Conservation (phyloP, 1,140 invertebrate genomes). For the Lepidurus couesii region DNA sequence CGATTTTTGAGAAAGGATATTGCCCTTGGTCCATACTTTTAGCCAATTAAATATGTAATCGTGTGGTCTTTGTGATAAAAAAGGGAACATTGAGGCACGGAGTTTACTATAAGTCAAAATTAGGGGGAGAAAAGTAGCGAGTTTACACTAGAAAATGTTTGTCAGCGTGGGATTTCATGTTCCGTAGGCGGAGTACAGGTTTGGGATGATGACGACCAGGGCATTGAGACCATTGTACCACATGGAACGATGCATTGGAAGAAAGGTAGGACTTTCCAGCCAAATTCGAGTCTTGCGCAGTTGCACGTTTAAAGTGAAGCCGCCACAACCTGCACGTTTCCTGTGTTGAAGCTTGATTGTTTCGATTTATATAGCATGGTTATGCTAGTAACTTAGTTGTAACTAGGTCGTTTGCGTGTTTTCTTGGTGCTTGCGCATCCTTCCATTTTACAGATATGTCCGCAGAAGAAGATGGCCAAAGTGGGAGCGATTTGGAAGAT, state of each 20-base stretch:
- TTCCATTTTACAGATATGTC: background rate
- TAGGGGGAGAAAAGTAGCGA: background rate
- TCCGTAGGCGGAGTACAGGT: conserved; percentile 11
- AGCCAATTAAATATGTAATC: background rate
- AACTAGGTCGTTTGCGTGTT: conserved; percentile 14
- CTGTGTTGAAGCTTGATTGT: conserved; percentile 5
- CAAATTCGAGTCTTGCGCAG: background rate
- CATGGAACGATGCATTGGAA: conserved; percentile 10
- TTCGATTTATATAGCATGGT: background rate
- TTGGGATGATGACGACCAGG: background rate
- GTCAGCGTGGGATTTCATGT: background rate
- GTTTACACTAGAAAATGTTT: background rate
- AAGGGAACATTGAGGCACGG: background rate
- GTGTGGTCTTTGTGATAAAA: background rate
- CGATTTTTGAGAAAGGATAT: conserved; percentile 27
- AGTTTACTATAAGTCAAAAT: background rate
- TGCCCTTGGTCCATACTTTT: background rate
- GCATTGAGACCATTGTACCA: background rate
- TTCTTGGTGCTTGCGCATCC: conserved; percentile 22
- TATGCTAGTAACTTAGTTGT: background rate
- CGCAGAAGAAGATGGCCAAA: conserved; percentile 11
- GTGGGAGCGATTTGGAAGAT: conserved; percentile 40
- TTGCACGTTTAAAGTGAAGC: conserved; percentile 28
- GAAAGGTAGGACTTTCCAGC: background rate
- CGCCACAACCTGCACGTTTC: background rate